phyloP scores from a whole-genome alignment of 2,797 vertebrate species.

The Monodelphis domestica region DNA sequence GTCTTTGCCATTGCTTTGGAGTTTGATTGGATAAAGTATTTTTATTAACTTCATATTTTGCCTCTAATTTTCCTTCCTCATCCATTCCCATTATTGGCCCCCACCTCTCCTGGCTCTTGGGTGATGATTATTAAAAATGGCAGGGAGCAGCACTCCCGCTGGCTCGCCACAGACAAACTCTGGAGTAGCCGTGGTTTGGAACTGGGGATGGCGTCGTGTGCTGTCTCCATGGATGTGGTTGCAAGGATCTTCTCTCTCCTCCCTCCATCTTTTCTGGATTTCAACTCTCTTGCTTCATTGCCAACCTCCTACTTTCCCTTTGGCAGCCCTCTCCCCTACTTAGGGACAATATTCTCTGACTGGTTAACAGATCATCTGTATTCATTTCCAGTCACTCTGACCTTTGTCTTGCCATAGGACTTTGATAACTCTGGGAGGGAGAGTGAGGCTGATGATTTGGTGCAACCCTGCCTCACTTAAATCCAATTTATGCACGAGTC shows the following conservation, averaged over 20 bases:
- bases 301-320: background rate
- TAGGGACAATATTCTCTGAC: slow-evolving; percentile 42
- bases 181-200: slow-evolving; percentile 72
- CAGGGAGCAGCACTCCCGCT: slow-evolving; percentile 78
- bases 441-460: too few relatives aligned
- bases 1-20: slow-evolving; percentile 74
- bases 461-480: too few relatives aligned
- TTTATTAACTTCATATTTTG: slow-evolving; percentile 87
- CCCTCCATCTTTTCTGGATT: slow-evolving; percentile 48
- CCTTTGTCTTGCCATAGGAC: too few relatives aligned
- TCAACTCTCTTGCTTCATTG: slow-evolving; percentile 36
- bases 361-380: background rate
- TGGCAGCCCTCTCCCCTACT: slow-evolving; percentile 5
- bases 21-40: slow-evolving; percentile 84
- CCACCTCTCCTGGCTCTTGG: slow-evolving; percentile 74
- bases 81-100: slow-evolving; percentile 79
- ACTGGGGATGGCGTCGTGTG: slow-evolving; percentile 67
- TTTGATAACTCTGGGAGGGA: too few relatives aligned
- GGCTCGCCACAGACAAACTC: slow-evolving; percentile 81
- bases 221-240: slow-evolving; percentile 77
- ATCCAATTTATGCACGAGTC: too few relatives aligned
- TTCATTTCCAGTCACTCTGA: too few relatives aligned
- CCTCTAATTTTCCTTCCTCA: slow-evolving; percentile 83
- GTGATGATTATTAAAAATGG: slow-evolving; percentile 82
- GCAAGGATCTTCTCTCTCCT: slow-evolving; percentile 74